Conservation (phyloP, 2,888 invertebrate species). For the Choristoneura rosaceana region DNA sequence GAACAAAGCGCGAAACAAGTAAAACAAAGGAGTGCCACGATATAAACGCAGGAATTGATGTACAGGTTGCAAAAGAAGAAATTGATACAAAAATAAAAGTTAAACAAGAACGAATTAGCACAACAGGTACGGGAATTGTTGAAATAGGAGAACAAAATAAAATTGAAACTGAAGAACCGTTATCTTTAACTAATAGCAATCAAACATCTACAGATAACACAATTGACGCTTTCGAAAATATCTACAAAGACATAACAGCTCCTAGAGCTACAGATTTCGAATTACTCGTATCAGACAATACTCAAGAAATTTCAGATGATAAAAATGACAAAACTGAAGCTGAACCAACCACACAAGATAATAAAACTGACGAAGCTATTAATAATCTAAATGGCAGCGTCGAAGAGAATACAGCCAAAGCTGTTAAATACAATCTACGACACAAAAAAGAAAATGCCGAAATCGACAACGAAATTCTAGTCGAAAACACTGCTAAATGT, state of each 20-base stretch:
- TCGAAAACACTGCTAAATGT: constrained; percentile 57
- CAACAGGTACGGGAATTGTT: neutral
- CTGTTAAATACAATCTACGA: constrained; percentile 67
- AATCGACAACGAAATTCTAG: constrained; percentile 45
- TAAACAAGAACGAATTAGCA: constrained; percentile 5
- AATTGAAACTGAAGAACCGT: constrained; percentile 43
- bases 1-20: neutral
- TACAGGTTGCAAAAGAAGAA: neutral
- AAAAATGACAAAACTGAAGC: constrained; percentile 37
- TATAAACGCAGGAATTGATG: neutral
- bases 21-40: neutral
- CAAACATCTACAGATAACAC: constrained; percentile 57
- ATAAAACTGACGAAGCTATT: neutral
- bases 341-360: neutral
- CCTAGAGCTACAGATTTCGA: constrained; percentile 75
- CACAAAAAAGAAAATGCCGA: constrained; percentile 50
- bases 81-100: neutral
- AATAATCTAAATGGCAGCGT: neutral
- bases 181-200: constrained; percentile 32
- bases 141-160: constrained; percentile 39
- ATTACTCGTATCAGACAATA: constrained; percentile 56
- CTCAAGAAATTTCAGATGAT: constrained; percentile 36
- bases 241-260: constrained; percentile 69
- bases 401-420: constrained; percentile 40
- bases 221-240: constrained; percentile 72